These are phyloP conservation scores for Tenthredo distinguenda DNA, from an alignment of 2,888 invertebrate genomes.

Conservation along the genomic window DNA sequence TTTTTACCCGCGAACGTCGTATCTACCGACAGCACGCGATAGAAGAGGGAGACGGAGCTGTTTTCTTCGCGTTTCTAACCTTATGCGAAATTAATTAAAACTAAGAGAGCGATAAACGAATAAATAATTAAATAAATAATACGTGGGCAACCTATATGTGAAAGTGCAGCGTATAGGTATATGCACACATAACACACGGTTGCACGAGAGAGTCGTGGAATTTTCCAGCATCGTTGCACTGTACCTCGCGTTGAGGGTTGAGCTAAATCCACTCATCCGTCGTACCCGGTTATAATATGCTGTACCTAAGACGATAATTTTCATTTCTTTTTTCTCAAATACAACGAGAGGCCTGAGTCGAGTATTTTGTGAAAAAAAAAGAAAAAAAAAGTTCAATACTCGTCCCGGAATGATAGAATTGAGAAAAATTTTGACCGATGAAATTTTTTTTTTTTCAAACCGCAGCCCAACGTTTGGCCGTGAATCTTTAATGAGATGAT, in stretches of 20 bases:
- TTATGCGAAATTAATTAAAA: background rate
- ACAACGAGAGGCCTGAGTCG: background rate
- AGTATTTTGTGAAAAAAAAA: background rate
- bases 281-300: slow-evolving; percentile 35
- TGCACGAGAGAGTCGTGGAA: slow-evolving; percentile 27
- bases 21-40: background rate
- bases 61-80: background rate
- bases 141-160: background rate
- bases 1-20: background rate
- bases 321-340: background rate
- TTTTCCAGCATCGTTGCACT: slow-evolving; percentile 35
- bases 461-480: background rate
- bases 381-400: background rate
- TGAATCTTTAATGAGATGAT: slow-evolving; percentile 2
- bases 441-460: too few relatives aligned
- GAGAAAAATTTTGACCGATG: background rate
- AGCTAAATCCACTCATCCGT: slow-evolving; percentile 45
- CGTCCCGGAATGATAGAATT: background rate
- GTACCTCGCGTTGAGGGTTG: slow-evolving; percentile 15
- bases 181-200: background rate
- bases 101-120: background rate
- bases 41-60: background rate
- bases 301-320: slow-evolving; percentile 25
- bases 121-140: background rate
- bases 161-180: background rate